Evolutionary conservation across 2,113 vertebrate genomes (phyloP).

Genomic region (Sterna hirundo): DNA sequence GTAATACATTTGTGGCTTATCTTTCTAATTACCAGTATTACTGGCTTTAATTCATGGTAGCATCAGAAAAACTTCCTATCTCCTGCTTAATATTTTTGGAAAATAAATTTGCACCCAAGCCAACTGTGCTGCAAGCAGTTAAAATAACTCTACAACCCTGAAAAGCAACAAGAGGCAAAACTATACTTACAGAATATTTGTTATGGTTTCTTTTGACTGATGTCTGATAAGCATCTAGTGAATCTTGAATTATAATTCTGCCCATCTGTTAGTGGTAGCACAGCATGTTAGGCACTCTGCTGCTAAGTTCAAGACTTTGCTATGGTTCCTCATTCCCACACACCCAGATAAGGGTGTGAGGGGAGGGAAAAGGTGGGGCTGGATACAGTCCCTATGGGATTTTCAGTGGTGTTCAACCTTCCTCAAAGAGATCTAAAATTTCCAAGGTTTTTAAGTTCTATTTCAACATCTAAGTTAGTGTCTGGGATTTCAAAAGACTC

Average conservation of each 20-base stretch:
- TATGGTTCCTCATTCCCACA: background rate
- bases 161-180: background rate
- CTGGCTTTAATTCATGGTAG: background rate
- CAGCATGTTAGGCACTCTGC: background rate
- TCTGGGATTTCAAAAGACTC: background rate
- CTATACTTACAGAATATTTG: background rate
- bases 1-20: background rate
- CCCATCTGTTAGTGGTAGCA: background rate
- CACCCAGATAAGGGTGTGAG: background rate
- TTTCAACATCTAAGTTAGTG: background rate
- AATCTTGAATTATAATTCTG: background rate
- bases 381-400: background rate
- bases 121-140: background rate
- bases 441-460: background rate
- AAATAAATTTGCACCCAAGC: background rate
- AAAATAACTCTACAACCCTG: background rate
- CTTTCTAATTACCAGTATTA: background rate
- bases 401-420: background rate
- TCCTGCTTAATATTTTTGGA: background rate
- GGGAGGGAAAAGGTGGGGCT: background rate
- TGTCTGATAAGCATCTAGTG: background rate
- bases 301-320: background rate
- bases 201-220: background rate
- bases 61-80: background rate
- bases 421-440: background rate